These are phyloP conservation scores for Lepus townsendii DNA, from an alignment of 2,797 vertebrate genomes.

Conservation along the genomic window DNA sequence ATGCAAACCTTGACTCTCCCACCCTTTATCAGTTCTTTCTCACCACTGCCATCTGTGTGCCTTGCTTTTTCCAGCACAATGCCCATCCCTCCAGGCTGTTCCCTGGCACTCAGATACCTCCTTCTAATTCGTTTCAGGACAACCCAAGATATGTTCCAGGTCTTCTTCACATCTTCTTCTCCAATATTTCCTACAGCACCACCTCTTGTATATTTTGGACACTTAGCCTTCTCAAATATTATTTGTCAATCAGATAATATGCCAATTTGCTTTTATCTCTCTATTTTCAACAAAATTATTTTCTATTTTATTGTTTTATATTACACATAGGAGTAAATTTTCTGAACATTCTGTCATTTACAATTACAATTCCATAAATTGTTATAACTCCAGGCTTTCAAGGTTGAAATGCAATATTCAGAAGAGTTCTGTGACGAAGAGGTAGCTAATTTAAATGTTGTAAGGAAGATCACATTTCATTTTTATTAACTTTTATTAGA, in stretches of 20 bases:
- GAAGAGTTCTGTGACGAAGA: neutral
- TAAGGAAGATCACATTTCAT: slow-evolving; percentile 3
- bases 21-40: slow-evolving; percentile 40
- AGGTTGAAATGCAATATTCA: neutral
- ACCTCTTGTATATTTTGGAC: neutral
- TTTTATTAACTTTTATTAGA: slow-evolving; percentile 53
- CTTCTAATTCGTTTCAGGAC: neutral
- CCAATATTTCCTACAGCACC: neutral
- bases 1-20: neutral
- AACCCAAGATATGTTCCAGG: neutral
- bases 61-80: slow-evolving; percentile 5
- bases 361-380: neutral
- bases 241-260: neutral
- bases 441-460: slow-evolving; percentile 49
- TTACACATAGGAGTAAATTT: neutral
- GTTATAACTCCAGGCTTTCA: slow-evolving; percentile 12
- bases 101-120: neutral
- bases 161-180: neutral
- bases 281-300: neutral
- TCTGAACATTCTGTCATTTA: slow-evolving; percentile 25
- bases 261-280: neutral
- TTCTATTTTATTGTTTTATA: neutral
- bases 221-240: neutral
- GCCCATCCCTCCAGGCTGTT: slow-evolving; percentile 46
- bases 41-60: slow-evolving; percentile 32